phyloP scores from a whole-genome alignment of 2,113 vertebrate genomes.

The Phylloscopus trochiloides region DNA sequence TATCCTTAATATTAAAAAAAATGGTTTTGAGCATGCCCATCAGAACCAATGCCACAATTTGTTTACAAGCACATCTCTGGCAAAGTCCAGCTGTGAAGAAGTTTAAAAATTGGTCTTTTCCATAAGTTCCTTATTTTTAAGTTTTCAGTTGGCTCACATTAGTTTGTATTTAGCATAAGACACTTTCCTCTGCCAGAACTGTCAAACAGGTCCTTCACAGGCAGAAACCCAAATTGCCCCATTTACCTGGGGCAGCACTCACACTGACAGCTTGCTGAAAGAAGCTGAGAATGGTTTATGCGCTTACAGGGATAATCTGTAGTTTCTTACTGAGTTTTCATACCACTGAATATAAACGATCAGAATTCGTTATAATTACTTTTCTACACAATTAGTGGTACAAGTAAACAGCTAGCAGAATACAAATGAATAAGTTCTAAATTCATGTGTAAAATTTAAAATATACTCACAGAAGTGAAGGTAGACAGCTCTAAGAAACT shows the following conservation, averaged over 20 bases:
- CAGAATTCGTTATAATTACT: neutral
- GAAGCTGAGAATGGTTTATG: neutral
- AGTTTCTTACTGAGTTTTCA: neutral
- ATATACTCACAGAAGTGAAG: neutral
- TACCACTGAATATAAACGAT: neutral
- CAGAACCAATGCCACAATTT: neutral
- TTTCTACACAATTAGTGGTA: neutral
- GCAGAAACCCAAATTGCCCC: neutral
- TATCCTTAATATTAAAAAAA: neutral
- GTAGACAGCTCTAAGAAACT: neutral
- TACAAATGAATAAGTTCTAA: neutral
- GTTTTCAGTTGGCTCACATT: neutral
- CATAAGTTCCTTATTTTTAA: neutral
- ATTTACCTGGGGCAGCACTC: neutral
- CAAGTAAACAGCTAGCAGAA: neutral
- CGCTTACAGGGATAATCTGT: neutral
- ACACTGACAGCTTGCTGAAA: neutral
- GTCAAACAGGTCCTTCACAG: neutral
- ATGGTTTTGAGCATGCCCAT: fast-evolving
- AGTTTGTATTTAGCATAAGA: neutral
- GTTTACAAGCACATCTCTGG: neutral
- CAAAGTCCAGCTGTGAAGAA: neutral
- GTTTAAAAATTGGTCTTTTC: neutral
- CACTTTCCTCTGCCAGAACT: neutral
- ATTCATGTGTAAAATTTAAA: neutral